phyloP scores from a whole-genome alignment of 2,888 invertebrate species.

The Himalopsyche japonica region DNA sequence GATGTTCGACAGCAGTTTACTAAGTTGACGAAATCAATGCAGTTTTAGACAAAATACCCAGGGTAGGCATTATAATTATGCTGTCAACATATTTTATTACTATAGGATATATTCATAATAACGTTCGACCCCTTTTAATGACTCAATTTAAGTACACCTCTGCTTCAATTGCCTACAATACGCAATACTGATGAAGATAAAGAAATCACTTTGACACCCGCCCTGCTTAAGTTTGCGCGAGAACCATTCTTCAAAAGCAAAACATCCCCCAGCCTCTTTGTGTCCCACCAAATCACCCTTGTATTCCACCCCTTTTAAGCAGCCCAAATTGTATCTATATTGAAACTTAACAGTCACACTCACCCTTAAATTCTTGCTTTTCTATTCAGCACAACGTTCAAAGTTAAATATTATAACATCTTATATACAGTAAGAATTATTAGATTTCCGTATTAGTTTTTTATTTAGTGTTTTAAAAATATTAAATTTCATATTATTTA shows the following conservation, averaged over 20 bases:
- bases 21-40: no score
- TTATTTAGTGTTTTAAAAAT: no score
- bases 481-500: no score
- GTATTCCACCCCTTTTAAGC: background rate
- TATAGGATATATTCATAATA: background rate
- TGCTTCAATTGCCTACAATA: conserved; percentile 18
- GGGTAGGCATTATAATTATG: no score
- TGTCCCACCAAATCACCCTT: background rate
- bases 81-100: no score
- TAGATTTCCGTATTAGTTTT: no score
- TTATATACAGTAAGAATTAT: background rate
- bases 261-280: conserved; percentile 5
- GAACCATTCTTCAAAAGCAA: conserved; percentile 28
- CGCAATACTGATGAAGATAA: conserved; percentile 35
- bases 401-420: background rate
- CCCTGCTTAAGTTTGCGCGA: conserved; percentile 21
- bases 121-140: background rate
- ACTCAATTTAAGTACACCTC: background rate
- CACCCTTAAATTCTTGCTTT: background rate
- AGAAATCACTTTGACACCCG: conserved; percentile 38
- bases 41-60: no score
- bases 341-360: background rate
- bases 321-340: background rate
- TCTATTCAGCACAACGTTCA: background rate
- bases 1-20: no score